Percentiles rank a stretch among this genome's conserved stretches.
These are phyloP conservation scores for Cephus runcator DNA, from an alignment of 2,888 invertebrate genomes.

Conservation along the genomic window DNA sequence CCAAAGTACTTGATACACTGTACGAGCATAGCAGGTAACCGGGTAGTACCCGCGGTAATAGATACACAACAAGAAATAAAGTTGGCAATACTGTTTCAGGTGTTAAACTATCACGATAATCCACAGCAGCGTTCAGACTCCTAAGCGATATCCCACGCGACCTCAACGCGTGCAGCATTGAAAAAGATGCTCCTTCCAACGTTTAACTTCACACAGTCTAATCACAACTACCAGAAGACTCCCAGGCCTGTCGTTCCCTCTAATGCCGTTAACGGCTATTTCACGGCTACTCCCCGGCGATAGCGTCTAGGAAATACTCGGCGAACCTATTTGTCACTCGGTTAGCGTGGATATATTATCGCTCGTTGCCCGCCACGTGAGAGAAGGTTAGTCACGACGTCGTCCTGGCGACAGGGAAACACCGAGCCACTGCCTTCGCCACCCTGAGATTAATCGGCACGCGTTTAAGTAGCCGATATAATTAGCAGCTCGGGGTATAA, in stretches of 20 bases:
- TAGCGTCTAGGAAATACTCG: slow-evolving; percentile 38
- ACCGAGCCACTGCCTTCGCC: neutral
- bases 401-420: neutral
- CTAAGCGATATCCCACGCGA: neutral
- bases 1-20: neutral
- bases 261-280: neutral
- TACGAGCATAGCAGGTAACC: neutral
- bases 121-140: neutral
- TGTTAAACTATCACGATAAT: neutral
- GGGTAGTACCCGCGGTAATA: neutral
- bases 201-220: neutral
- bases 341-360: slow-evolving; percentile 36
- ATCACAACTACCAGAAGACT: neutral
- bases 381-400: slow-evolving; percentile 24
- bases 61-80: neutral
- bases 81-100: neutral
- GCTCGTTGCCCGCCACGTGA: slow-evolving; percentile 11
- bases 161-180: neutral
- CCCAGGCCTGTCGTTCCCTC: neutral
- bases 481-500: neutral
- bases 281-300: slow-evolving; percentile 13
- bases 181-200: neutral
- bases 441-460: slow-evolving; percentile 1
- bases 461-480: neutral
- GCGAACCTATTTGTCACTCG: slow-evolving; percentile 39